Evolutionary conservation across 2,113 vertebrate genomes (phyloP), one percentile per base, ranked within the genome.

Genomic region (Macaca nemestrina): DNA sequence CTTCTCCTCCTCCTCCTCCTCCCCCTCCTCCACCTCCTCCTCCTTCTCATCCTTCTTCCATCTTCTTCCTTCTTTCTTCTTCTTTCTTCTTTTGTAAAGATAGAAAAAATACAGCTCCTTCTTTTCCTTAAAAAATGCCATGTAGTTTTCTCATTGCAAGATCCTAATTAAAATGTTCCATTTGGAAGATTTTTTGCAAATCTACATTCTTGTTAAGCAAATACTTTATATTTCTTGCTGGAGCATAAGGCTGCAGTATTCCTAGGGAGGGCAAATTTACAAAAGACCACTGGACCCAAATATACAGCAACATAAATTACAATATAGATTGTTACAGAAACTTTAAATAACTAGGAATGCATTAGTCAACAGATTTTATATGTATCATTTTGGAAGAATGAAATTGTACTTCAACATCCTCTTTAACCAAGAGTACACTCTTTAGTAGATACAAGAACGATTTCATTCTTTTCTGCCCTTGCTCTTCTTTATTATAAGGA

Each of bases 101-200:
- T 17, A 50, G 3, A 55, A n/a, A 35, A 95, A 82, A 72, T 48
- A 32, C 3, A 92, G 52, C 35, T 88, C 59, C 17, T 83, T 79
- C 45, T 93, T 95, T 97, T 86, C 45, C 50, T 91, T 64, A 57
- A 67, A n/a, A 82, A 82, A 32, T 72, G 13, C 4, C 18, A 89
- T 81, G 16, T 32, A 72, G n/a, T 78, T 97, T 75, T 89, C 89
- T 95, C 88, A 96, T 89, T 68, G 45, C 84, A 50, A 87, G 22
- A 48, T 50, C 81, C 92, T 97, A 97, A 98, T 98, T 98, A 98
- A 98, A 98, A 97, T 98, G 97, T 98, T 98, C 97, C 88, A 43
- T 97, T 81, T 52, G 95, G 95, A 88, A 50, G 72, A 93, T 91
- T 98, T 97, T 94, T 96, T 94, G 82, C 79, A 95, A 97, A 94